Percentiles rank a stretch among this genome's conserved stretches.
Conservation (phyloP, 2,113 vertebrate genomes). For the Oncorhynchus tshawytscha region DNA sequence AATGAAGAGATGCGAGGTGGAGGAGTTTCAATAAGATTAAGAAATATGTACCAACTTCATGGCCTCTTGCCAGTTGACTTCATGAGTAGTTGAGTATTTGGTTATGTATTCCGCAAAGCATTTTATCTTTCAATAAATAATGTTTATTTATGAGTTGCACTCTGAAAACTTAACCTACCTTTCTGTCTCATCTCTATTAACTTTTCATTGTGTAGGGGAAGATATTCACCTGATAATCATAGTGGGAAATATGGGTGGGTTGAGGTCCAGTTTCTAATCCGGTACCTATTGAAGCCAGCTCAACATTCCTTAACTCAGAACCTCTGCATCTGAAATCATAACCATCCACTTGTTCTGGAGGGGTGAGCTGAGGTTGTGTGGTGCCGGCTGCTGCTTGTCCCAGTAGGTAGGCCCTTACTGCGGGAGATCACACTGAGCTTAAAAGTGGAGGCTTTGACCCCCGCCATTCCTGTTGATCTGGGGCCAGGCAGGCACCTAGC, state of each 20-base stretch:
- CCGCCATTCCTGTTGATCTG: neutral
- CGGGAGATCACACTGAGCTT: constrained; percentile 4
- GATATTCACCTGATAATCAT: too few species aligned
- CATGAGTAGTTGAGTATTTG: neutral
- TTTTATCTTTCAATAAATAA: neutral
- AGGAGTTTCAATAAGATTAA: neutral
- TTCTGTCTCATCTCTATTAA: too few species aligned
- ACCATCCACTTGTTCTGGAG: neutral
- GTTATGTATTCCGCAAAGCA: neutral
- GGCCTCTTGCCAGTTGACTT: neutral
- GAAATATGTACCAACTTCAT: neutral
- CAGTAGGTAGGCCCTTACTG: neutral
- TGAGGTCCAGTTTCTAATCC: too few species aligned
- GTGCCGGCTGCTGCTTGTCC: neutral
- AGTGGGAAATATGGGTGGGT: too few species aligned
- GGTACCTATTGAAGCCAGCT: too few species aligned
- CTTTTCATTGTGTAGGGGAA: too few species aligned
- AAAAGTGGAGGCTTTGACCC: constrained; percentile 17
- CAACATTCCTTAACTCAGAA: too few species aligned
- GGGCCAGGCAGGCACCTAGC: neutral
- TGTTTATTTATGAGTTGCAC: neutral
- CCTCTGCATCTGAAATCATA: too few species aligned
- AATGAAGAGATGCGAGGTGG: neutral
- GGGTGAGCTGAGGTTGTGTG: neutral
- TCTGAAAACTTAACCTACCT: too few species aligned